A percentile compares a stretch with the other conserved stretches of the same genome.
Conservation (phyloP, 2,797 vertebrate species). For the Cheracebus regulus region DNA sequence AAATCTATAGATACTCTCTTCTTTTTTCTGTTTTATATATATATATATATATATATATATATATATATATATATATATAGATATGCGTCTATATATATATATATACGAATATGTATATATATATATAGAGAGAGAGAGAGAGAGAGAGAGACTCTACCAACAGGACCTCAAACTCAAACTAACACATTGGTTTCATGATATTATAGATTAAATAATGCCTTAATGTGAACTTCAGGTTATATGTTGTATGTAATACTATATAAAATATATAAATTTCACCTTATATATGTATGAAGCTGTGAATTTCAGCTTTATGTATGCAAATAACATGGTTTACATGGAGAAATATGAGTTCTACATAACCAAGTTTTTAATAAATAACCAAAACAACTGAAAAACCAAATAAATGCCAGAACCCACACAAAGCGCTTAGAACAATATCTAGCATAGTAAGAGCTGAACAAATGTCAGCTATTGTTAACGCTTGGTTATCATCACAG, state of each 20-base stretch:
- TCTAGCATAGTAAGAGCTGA: background rate
- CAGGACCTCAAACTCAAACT: background rate
- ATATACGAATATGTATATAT: too few species aligned
- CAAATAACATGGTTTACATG: background rate
- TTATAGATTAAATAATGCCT: background rate
- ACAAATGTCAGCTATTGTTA: background rate
- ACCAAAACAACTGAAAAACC: background rate
- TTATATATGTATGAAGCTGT: background rate
- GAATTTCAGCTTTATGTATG: background rate
- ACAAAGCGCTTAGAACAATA: background rate
- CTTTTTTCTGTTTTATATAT: too few species aligned
- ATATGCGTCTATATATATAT: too few species aligned
- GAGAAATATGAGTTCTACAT: background rate
- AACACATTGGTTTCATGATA: background rate
- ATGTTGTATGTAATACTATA: background rate
- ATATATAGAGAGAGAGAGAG: too few species aligned
- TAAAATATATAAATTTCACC: background rate
- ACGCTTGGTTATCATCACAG: background rate
- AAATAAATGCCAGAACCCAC: background rate
- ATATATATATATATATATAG: too few species aligned
- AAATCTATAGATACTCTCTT: too few species aligned
- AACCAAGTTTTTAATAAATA: conserved; percentile 29
- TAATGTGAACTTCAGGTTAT: background rate
- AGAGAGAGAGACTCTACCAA: background rate
- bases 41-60: too few species aligned